phyloP scores from a whole-genome alignment of 2,113 vertebrate species.

The Colius striatus region DNA sequence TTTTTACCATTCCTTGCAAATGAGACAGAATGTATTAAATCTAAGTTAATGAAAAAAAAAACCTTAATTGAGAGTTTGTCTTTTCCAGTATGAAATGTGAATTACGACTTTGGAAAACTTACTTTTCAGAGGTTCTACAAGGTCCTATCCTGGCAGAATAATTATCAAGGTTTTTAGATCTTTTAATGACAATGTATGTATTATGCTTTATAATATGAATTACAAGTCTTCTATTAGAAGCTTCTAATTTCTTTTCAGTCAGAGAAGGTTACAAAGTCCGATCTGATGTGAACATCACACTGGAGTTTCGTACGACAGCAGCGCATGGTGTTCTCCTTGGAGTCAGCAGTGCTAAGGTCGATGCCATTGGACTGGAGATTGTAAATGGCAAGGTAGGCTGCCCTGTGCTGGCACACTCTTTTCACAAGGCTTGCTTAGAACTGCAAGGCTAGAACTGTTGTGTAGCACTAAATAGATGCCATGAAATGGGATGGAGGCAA shows the following conservation, averaged over 20 bases:
- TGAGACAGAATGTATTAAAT: background rate
- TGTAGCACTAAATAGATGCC: background rate
- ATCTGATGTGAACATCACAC: slow-evolving; percentile 84
- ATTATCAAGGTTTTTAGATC: background rate
- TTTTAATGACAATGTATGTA: background rate
- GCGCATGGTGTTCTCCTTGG: slow-evolving; percentile 85
- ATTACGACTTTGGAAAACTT: background rate
- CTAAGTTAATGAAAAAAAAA: background rate
- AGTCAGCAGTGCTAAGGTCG: slow-evolving; percentile 91
- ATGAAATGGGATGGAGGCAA: background rate
- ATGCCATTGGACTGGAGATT: slow-evolving; percentile 92
- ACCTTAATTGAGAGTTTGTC: background rate
- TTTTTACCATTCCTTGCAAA: background rate
- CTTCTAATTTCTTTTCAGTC: slow-evolving; percentile 73
- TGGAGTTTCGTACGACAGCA: slow-evolving; percentile 87
- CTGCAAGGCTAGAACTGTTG: background rate
- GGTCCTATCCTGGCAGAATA: background rate
- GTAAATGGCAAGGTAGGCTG: slow-evolving; percentile 88
- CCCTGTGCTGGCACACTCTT: background rate
- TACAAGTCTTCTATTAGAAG: background rate
- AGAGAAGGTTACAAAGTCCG: slow-evolving; percentile 91
- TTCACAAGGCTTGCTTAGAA: background rate
- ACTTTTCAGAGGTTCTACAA: background rate
- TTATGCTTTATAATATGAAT: background rate
- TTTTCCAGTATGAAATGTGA: background rate